Evolutionary conservation across 2,113 vertebrate species (phyloP), one percentile per base, ranked within the genome.

Genomic region (Nettapus auritus): DNA sequence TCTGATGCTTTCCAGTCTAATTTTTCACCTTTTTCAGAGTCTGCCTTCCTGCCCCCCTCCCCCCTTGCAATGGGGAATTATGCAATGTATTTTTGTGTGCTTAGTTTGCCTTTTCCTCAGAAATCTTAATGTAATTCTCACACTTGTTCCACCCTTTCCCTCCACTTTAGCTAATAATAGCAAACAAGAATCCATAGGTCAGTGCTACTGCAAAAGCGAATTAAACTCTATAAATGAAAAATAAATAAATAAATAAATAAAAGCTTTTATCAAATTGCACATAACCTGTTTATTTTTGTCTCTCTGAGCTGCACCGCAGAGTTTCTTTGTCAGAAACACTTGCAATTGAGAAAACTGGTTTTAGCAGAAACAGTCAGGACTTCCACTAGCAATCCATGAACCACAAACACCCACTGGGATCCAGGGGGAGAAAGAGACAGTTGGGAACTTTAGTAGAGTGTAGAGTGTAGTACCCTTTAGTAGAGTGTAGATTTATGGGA

Each of bases 401-500:
- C 33, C 23, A 69, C 16, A 44, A 9, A 0, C 0, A 44, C 29
- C 5, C 5, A 68, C 15, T 22, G 18, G 26, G 28, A 10, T 74
- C 12, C 44, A 73, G 13, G 2, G 2, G 42, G 11, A 80, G 28
- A 44, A 82, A 4, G 13, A 73, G 13, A 76, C 29, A 64, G 23
- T 6, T 48, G 34, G 53, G 46, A 80, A 52, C 2, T 46, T 68
- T 8, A 56, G 5, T 14, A 57, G 22, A 36, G 13, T 63, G 8
- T 23, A 86, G 67, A 64, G n/a, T n/a, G n/a, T n/a, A n/a, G n/a
- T n/a, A n/a, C n/a, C n/a, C 2, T 46, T 68, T 8, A 56, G 5
- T 14, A 57, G 22, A 36, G 13, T 63, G 8, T 23, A 86, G 67
- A 64, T 48, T 38, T 68, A 59, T 46, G 18, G 17, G 8, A 38